phyloP scores from a whole-genome alignment of 2,797 vertebrate species.

The Sciurus carolinensis region DNA sequence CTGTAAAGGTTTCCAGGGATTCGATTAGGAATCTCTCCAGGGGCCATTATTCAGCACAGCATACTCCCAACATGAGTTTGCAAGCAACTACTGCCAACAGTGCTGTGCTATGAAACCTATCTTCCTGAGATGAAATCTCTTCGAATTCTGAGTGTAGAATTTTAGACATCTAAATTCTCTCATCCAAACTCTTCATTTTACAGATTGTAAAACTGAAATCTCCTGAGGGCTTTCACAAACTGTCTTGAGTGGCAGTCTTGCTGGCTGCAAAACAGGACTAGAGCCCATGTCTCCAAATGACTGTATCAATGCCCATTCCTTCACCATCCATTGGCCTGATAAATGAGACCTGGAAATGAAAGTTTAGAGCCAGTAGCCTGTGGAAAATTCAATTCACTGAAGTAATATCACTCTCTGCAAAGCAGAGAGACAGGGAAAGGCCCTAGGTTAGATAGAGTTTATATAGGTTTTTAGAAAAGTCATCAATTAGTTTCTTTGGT shows the following conservation, averaged over 20 bases:
- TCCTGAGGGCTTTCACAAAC: neutral
- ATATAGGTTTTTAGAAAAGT: neutral
- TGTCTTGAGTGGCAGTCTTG: neutral
- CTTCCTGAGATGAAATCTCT: neutral
- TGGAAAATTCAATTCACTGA: neutral
- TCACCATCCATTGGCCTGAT: neutral
- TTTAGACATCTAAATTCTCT: conserved; percentile 39
- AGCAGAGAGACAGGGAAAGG: neutral
- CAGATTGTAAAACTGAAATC: neutral
- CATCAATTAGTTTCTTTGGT: neutral
- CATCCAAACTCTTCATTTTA: neutral
- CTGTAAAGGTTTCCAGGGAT: neutral
- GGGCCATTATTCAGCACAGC: neutral
- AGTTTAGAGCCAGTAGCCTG: neutral
- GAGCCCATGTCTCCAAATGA: neutral
- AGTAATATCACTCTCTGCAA: neutral
- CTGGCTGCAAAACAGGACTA: neutral
- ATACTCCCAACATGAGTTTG: neutral
- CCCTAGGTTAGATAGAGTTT: neutral
- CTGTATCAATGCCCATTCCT: neutral
- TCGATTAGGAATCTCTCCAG: neutral
- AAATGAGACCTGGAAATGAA: neutral
- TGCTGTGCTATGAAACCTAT: neutral
- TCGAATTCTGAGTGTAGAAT: neutral
- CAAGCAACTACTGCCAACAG: neutral